Percentiles rank a stretch among this genome's conserved stretches.
Conservation (phyloP, 2,113 vertebrate species). For the Notiomystis cincta region DNA sequence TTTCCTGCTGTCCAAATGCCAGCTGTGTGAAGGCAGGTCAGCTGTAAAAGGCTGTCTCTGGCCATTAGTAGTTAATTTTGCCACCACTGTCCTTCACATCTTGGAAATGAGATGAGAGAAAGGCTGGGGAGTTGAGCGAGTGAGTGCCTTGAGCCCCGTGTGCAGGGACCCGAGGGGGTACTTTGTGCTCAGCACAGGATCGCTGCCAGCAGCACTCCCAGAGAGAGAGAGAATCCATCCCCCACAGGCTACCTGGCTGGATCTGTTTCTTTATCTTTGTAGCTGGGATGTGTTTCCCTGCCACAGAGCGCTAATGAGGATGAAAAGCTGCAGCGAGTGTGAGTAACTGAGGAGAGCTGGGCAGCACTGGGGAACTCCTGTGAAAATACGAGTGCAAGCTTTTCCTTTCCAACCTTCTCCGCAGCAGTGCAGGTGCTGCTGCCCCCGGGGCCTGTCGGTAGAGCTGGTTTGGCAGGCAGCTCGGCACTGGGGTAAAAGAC, state of each 20-base stretch:
- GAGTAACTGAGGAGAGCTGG: background rate
- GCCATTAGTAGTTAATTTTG: background rate
- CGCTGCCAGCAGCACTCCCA: background rate
- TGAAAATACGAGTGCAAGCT: background rate
- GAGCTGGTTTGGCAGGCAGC: background rate
- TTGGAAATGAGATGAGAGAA: background rate
- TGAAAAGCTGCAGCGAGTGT: background rate
- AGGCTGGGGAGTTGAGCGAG: background rate
- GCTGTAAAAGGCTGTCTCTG: background rate
- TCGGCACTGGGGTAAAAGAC: background rate
- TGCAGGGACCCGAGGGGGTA: background rate
- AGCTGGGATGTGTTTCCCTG: background rate
- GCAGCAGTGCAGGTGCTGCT: background rate
- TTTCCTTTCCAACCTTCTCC: background rate
- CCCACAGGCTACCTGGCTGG: background rate
- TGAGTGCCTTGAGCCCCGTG: fast-evolving
- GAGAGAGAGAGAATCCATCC: background rate
- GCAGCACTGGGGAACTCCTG: background rate
- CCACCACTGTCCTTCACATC: background rate
- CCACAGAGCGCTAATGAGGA: background rate
- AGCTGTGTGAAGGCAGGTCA: background rate
- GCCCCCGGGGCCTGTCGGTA: background rate
- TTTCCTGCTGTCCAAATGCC: background rate
- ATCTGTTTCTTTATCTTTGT: background rate
- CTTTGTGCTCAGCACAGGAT: background rate